Evolutionary conservation across 2,797 vertebrate genomes (phyloP).

Genomic region (Lophotriccus pileatus): DNA sequence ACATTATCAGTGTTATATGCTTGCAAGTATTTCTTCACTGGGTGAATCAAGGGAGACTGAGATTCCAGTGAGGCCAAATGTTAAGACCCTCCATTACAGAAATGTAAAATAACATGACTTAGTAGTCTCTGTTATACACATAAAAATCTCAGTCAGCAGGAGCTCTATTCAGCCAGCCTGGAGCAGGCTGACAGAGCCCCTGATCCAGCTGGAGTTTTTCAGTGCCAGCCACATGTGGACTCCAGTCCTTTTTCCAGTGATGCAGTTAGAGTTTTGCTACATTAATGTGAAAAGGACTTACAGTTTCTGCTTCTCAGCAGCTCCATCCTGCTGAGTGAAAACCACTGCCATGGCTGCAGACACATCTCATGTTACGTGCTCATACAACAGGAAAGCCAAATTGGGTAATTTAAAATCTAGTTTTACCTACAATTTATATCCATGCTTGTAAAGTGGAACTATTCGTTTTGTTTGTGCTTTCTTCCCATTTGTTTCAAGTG

Average conservation of each 20-base stretch:
- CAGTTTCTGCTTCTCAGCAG: background rate
- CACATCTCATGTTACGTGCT: fast-evolving
- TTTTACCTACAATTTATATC: background rate
- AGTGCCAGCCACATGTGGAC: background rate
- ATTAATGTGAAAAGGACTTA: background rate
- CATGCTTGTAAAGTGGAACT: background rate
- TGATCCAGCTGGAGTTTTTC: fast-evolving
- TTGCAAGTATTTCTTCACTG: background rate
- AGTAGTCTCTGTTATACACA: background rate
- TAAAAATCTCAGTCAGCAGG: background rate
- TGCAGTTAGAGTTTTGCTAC: background rate
- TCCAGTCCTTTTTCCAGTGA: background rate
- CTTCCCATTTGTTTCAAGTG: background rate
- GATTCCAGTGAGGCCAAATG: background rate
- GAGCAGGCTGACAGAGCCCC: background rate
- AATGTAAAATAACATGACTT: background rate
- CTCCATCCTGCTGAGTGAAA: background rate
- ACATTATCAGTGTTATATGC: background rate
- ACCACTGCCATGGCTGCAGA: background rate
- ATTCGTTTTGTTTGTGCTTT: background rate
- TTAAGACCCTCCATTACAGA: background rate
- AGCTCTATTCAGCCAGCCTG: background rate
- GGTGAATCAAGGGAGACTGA: background rate
- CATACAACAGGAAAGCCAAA: background rate
- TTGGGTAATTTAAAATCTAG: background rate